phyloP scores from a whole-genome alignment of 2,888 invertebrate genomes.

The Hemicrepidius hirtus region DNA sequence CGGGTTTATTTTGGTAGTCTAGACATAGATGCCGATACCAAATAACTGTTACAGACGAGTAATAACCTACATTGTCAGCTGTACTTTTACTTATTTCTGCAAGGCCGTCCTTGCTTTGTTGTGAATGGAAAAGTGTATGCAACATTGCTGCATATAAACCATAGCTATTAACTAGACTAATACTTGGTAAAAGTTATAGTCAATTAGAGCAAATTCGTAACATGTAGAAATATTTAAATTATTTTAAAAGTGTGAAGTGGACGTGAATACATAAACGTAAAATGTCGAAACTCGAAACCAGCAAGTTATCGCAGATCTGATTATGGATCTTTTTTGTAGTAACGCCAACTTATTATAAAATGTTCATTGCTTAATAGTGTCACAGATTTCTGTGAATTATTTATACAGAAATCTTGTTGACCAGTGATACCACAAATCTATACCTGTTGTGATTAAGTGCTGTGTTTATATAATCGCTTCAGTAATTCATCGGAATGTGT shows the following conservation, averaged over 20 bases:
- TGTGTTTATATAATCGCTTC: too few species aligned
- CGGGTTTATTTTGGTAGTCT: background rate
- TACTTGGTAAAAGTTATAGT: slow-evolving; percentile 4
- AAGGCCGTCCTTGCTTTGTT: slow-evolving; percentile 60
- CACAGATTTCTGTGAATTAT: too few species aligned
- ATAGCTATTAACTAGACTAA: background rate
- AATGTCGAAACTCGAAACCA: too few species aligned
- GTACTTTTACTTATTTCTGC: slow-evolving; percentile 56
- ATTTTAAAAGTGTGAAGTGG: background rate
- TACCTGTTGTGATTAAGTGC: too few species aligned
- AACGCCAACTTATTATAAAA: too few species aligned
- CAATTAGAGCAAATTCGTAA: slow-evolving; percentile 1
- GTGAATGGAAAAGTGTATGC: slow-evolving; percentile 50
- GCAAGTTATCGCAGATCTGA: too few species aligned
- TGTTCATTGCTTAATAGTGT: too few species aligned
- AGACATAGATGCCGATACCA: slow-evolving; percentile 1
- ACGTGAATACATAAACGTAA: background rate
- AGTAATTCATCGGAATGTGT: too few species aligned
- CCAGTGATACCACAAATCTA: too few species aligned
- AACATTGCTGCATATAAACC: slow-evolving; percentile 11
- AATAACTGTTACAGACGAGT: slow-evolving; percentile 18
- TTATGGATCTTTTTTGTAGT: too few species aligned
- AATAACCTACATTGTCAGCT: slow-evolving; percentile 46
- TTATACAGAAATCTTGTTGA: too few species aligned
- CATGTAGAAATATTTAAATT: background rate